These are phyloP conservation scores for Sinhomidia bicolor DNA, from an alignment of 2,888 invertebrate species.

Conservation along the genomic window DNA sequence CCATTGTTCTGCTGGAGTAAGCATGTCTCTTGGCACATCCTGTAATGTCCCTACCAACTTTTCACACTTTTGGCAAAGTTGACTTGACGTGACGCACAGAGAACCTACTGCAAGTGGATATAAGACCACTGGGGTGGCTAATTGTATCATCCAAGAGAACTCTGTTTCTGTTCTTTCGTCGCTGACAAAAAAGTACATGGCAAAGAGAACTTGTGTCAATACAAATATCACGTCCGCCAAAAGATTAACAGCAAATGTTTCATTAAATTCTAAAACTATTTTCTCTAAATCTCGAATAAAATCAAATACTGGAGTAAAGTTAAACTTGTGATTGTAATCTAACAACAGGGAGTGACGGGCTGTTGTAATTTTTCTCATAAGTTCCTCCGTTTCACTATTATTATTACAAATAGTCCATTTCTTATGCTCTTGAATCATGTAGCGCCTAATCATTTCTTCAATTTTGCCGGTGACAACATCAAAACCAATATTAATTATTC, in stretches of 20 bases:
- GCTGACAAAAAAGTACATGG: conserved; percentile 1
- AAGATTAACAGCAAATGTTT: conserved; percentile 19
- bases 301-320: not conserved
- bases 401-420: not conserved
- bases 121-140: conserved; percentile 2
- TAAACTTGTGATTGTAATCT: not conserved
- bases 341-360: not conserved
- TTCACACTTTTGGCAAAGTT: conserved; percentile 14
- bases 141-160: conserved; percentile 17
- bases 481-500: conserved; percentile 36
- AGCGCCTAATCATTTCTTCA: not conserved
- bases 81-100: conserved; percentile 22
- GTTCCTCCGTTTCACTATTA: not conserved
- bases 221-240: not conserved
- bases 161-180: not conserved
- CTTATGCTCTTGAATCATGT: too few species aligned
- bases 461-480: conserved; percentile 14
- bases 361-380: not conserved
- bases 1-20: conserved; percentile 44
- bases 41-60: conserved; percentile 21
- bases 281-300: conserved; percentile 23
- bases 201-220: not conserved
- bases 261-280: conserved; percentile 14
- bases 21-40: conserved; percentile 1
- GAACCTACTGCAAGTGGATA: not conserved